Evolutionary conservation across 1,140 invertebrate genomes (phyloP).

Genomic region (Solen grandis): DNA sequence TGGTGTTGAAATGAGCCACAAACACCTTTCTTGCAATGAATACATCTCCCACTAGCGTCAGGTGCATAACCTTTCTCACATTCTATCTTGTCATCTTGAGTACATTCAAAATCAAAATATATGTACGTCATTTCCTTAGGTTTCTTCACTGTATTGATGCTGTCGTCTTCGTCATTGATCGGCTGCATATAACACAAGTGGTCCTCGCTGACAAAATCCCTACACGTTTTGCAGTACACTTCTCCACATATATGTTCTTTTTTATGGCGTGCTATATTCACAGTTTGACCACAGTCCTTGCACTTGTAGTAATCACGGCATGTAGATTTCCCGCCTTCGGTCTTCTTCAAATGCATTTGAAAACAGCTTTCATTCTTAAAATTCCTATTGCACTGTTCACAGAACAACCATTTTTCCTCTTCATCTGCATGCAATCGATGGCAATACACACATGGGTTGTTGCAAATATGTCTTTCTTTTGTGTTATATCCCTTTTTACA

Average conservation of each 20-base stretch:
- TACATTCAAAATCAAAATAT: conserved; percentile 23
- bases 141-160: no score
- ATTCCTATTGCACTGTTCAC: not conserved
- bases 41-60: not conserved
- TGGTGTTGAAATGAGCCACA: conserved; percentile 11
- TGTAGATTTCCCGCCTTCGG: conserved; percentile 5
- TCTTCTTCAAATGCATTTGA: not conserved
- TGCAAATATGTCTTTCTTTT: not conserved
- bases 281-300: conserved; percentile 16
- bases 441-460: conserved; percentile 10
- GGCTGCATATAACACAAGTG: conserved; percentile 57
- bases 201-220: conserved; percentile 30
- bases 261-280: conserved; percentile 33
- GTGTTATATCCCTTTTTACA: conserved; percentile 22
- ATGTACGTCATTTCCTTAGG: not conserved
- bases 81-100: not conserved
- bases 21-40: not conserved
- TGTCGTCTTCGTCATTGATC: conserved; percentile 5
- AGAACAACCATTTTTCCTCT: not conserved
- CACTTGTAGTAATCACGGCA: conserved; percentile 45
- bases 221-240: conserved; percentile 51
- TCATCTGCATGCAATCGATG: conserved; percentile 4
- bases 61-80: not conserved
- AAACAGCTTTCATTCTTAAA: not conserved
- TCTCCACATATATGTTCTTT: conserved; percentile 43